phyloP scores from a whole-genome alignment of 2,888 invertebrate genomes.

The Brachypterus glaber region DNA sequence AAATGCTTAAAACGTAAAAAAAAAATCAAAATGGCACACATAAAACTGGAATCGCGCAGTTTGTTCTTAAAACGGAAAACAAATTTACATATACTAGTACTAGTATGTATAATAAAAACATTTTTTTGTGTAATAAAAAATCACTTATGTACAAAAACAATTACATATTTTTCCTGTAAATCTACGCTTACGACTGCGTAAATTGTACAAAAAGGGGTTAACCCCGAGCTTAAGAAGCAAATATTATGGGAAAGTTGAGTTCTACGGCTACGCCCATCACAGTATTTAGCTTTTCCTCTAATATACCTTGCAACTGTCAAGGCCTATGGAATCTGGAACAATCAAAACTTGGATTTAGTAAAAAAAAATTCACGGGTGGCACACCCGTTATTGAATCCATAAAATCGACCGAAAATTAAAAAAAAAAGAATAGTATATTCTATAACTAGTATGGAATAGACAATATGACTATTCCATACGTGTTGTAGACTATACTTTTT shows the following conservation, averaged over 20 bases:
- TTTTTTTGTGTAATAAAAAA: slow-evolving; percentile 38
- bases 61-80: slow-evolving; percentile 21
- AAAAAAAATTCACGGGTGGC: too few species aligned
- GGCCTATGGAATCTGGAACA: slow-evolving; percentile 63
- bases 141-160: slow-evolving; percentile 41
- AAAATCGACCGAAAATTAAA: too few species aligned
- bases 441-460: too few species aligned
- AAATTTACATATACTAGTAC: slow-evolving; percentile 30
- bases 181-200: slow-evolving; percentile 19
- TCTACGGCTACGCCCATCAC: slow-evolving; percentile 42
- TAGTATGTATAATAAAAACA: slow-evolving; percentile 26
- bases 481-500: too few species aligned
- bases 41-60: too few species aligned
- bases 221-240: slow-evolving; percentile 28
- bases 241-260: slow-evolving; percentile 37
- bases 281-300: slow-evolving; percentile 42
- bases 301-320: slow-evolving; percentile 59
- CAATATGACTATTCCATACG: too few species aligned
- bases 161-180: slow-evolving; percentile 25
- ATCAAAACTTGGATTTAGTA: too few species aligned
- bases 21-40: too few species aligned
- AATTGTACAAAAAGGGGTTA: slow-evolving; percentile 21
- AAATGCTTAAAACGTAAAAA: too few species aligned
- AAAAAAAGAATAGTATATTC: too few species aligned
- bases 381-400: too few species aligned